Conservation (phyloP, 2,113 vertebrate species). For the Geothlypis trichas region DNA sequence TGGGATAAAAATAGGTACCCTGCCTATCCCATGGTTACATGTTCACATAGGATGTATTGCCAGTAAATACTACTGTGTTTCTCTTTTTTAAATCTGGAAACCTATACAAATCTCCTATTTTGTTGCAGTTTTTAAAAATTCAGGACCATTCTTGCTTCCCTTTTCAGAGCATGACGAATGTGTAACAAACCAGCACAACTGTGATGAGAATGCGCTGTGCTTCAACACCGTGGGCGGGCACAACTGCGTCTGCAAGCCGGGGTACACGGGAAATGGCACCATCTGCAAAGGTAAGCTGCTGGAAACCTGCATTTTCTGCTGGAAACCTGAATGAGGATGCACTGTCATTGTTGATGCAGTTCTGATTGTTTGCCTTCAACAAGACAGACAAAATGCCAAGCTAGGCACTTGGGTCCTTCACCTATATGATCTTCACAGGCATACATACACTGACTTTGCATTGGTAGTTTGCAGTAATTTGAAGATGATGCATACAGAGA, state of each 20-base stretch:
- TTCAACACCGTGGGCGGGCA: constrained; percentile 97
- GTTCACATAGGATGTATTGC: not conserved
- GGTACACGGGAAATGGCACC: constrained; percentile 93
- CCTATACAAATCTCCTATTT: not conserved
- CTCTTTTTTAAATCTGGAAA: not conserved
- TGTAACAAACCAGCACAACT: constrained; percentile 90
- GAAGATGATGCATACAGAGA: not conserved
- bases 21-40: not conserved
- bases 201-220: constrained; percentile 93
- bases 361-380: not conserved
- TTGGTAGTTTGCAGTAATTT: not conserved
- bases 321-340: not conserved
- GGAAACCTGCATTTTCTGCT: not conserved
- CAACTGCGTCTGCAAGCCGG: constrained; percentile 95
- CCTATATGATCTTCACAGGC: not conserved
- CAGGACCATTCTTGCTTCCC: constrained; percentile 1
- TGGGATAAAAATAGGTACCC: not conserved
- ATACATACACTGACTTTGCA: not conserved
- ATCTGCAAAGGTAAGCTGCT: constrained; percentile 87
- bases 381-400: not conserved
- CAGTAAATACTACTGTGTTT: not conserved
- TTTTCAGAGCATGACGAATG: constrained; percentile 95
- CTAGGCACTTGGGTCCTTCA: not conserved
- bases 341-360: not conserved
- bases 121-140: not conserved